Evolutionary conservation across 2,888 invertebrate genomes (phyloP).

Genomic region (Aporophyla nigra): DNA sequence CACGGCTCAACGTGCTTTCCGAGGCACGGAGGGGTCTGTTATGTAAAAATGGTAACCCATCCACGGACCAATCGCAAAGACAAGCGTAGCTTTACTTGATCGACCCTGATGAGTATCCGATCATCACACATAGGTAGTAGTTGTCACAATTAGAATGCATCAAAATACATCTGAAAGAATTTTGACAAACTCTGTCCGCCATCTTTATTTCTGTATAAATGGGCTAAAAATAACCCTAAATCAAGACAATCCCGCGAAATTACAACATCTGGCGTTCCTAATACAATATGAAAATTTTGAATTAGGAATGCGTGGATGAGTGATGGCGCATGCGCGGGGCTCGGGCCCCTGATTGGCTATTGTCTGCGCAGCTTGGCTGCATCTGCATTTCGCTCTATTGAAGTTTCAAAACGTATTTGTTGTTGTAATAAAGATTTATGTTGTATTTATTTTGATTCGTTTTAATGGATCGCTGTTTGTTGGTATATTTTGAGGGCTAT

Average conservation of each 20-base stretch:
- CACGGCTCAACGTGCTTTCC: too few relatives aligned
- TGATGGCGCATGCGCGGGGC: slow-evolving; percentile 76
- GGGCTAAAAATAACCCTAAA: not conserved
- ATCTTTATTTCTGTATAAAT: not conserved
- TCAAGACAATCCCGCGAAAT: slow-evolving; percentile 38
- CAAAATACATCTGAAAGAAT: not conserved
- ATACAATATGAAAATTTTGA: slow-evolving; percentile 67
- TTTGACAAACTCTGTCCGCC: not conserved
- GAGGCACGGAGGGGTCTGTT: too few relatives aligned
- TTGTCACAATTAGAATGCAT: not conserved
- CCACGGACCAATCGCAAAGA: too few relatives aligned
- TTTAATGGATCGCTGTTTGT: slow-evolving; percentile 43
- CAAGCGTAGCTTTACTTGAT: too few relatives aligned
- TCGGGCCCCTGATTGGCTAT: slow-evolving; percentile 83
- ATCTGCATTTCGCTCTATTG: slow-evolving; percentile 72
- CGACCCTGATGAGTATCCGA: too few relatives aligned
- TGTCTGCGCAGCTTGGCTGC: slow-evolving; percentile 82
- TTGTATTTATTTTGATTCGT: slow-evolving; percentile 50
- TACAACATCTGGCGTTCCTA: slow-evolving; percentile 60
- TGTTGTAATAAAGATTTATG: slow-evolving; percentile 57
- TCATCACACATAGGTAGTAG: not conserved
- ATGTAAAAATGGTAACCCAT: too few relatives aligned
- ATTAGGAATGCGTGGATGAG: slow-evolving; percentile 79
- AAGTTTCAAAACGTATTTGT: slow-evolving; percentile 49
- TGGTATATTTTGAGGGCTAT: slow-evolving; percentile 6